Evolutionary conservation across 2,888 invertebrate genomes (phyloP).

Genomic region (Drosophila histrio): DNA sequence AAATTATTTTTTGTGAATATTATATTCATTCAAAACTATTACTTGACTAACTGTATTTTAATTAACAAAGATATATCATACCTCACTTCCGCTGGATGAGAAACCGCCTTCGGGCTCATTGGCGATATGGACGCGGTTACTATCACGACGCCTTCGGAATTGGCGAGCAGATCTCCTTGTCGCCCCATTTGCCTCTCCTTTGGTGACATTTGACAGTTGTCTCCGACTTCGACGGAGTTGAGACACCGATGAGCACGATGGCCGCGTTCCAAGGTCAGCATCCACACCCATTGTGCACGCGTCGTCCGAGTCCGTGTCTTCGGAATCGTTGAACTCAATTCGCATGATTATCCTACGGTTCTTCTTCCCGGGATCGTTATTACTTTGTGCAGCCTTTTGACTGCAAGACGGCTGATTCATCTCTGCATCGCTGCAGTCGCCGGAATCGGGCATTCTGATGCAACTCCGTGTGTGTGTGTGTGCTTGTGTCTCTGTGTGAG

Average conservation of each 20-base stretch:
- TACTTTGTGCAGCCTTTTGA: slow-evolving; percentile 24
- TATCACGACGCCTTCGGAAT: slow-evolving; percentile 47
- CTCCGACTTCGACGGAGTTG: slow-evolving; percentile 39
- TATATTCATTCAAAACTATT: too few species aligned
- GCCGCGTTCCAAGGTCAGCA: slow-evolving; percentile 58
- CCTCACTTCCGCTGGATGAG: slow-evolving; percentile 82
- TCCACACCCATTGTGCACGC: slow-evolving; percentile 12
- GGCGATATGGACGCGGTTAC: slow-evolving; percentile 13
- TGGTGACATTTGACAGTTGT: slow-evolving; percentile 3
- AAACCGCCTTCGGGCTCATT: slow-evolving; percentile 39
- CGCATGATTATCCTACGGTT: slow-evolving; percentile 83
- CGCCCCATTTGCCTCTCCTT: slow-evolving; percentile 37
- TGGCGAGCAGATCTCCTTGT: slow-evolving; percentile 52
- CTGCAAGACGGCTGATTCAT: slow-evolving; percentile 74
- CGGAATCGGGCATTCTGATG: slow-evolving; percentile 72
- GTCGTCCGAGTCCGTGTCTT: slow-evolving; percentile 67
- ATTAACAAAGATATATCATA: slow-evolving; percentile 40
- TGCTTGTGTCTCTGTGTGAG: slow-evolving; percentile 39
- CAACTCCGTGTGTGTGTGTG: slow-evolving; percentile 56
- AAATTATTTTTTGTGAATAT: too few species aligned
- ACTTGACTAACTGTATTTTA: slow-evolving; percentile 3
- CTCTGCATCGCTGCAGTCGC: slow-evolving; percentile 63
- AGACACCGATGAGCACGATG: slow-evolving; percentile 59
- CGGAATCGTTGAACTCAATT: slow-evolving; percentile 83
- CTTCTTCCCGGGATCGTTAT: slow-evolving; percentile 51